A percentile compares a stretch with the other conserved stretches of the same genome.
These are phyloP conservation scores for Theristicus caerulescens DNA, from an alignment of 2,113 vertebrate genomes.

Conservation along the genomic window DNA sequence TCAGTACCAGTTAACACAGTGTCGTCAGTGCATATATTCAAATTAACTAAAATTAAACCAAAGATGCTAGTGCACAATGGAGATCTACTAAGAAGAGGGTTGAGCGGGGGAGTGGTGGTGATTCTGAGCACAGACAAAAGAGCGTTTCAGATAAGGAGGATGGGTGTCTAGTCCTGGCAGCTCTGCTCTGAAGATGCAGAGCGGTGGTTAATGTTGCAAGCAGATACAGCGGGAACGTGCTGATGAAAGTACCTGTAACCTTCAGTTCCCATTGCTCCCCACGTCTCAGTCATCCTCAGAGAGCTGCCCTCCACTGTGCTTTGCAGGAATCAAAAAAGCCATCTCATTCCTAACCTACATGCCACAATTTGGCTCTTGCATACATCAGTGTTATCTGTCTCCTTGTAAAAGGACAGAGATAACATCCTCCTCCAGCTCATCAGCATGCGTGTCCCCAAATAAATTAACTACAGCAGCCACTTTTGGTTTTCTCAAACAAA, in stretches of 20 bases:
- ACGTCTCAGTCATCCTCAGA: background rate
- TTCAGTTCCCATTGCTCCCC: background rate
- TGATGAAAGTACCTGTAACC: background rate
- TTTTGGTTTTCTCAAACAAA: conserved; percentile 41
- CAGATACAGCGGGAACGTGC: background rate
- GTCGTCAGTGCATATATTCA: background rate
- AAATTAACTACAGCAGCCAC: background rate
- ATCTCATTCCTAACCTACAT: rapidly evolving
- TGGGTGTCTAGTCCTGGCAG: background rate
- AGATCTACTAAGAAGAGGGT: background rate
- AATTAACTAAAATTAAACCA: background rate
- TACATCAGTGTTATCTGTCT: background rate
- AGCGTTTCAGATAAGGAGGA: background rate
- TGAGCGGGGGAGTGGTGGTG: background rate
- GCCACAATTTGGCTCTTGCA: background rate
- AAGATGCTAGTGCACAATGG: background rate
- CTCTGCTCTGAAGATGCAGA: background rate
- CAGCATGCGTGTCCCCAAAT: background rate
- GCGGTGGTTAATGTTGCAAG: background rate
- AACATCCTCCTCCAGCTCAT: background rate
- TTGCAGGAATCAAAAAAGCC: background rate
- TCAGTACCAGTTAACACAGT: background rate
- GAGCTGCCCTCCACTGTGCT: background rate
- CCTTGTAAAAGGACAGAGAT: conserved; percentile 26
- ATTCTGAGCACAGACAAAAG: background rate